Evolutionary conservation across 2,113 vertebrate species (phyloP), one percentile per base, ranked within the genome.

Genomic region (Heterocephalus glaber): DNA sequence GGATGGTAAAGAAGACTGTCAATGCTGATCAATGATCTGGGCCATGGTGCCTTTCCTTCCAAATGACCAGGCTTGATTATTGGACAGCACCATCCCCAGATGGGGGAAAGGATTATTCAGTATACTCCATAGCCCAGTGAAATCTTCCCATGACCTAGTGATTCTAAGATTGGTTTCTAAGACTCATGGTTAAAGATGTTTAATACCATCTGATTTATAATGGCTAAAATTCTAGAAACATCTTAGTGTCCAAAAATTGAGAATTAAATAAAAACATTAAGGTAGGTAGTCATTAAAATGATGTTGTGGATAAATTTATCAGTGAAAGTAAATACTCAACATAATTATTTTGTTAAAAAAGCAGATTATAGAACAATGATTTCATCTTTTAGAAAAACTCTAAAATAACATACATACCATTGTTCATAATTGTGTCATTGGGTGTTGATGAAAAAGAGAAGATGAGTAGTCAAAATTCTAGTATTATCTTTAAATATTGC

Each of bases 301-400:
- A 72, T 41, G 22, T n/a, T 33, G 16, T 6, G 33, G 81, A 60
- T 76, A 16, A 90, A 83, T 76, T 76, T 41, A 83, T n/a, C 60
- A 17, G 9, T 30, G 1, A 1, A 35, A 90, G 61, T 90, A 89
- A 90, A 47, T 83, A 47, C 22, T 47, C 14, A 74, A 47, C 70
- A 89, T 33, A 68, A 76, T 66, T 94, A 17, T 61, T 90, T 96
- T 12, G 17, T 61, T 70, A 38, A 20, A 28, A 28, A 86, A 92
- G 44, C 12, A 76, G 60, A 70, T n/a, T 70, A 70, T 38, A n/a
- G 66, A 17, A 70, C 66, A 66, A 47, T 83, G 17, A 90, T 68
- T 68, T 38, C 33, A 86, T 77, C 93, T 92, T 82, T 86, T 38
- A 83, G 84, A 38, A 88, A 77, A 65, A 90, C 12, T 72, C 74